Percentiles rank a stretch among this genome's conserved stretches.
phyloP scores from a whole-genome alignment of 2,113 vertebrate species.

The Osmerus mordax region DNA sequence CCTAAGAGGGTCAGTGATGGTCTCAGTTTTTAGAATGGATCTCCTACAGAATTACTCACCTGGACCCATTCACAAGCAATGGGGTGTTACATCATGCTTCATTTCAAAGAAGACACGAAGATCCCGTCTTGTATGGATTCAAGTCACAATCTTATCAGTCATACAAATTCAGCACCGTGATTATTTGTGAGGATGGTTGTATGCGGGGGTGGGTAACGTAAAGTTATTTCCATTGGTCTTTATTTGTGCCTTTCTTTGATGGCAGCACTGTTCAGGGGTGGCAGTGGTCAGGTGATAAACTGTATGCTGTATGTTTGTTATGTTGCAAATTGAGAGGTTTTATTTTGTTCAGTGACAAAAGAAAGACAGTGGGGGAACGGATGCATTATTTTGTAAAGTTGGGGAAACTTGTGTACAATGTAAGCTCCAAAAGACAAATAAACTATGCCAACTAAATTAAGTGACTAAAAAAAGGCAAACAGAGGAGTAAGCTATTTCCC shows the following conservation, averaged over 20 bases:
- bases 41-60: background rate
- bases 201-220: slow-evolving; percentile 17
- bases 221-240: slow-evolving; percentile 27
- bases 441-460: slow-evolving; percentile 4
- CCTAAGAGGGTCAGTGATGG: background rate
- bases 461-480: too few species aligned
- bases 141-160: too few species aligned
- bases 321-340: slow-evolving; percentile 1
- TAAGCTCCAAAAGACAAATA: slow-evolving; percentile 39
- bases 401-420: slow-evolving; percentile 51
- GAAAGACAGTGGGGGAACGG: background rate
- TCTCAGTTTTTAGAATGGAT: background rate
- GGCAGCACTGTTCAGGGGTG: background rate
- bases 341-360: background rate
- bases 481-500: too few species aligned
- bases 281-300: background rate
- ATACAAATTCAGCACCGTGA: too few species aligned
- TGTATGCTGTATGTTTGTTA: background rate
- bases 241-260: slow-evolving; percentile 64
- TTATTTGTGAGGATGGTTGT: too few species aligned
- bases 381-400: slow-evolving; percentile 25
- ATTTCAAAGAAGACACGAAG: too few species aligned
- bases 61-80: background rate
- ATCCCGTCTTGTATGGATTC: too few species aligned
- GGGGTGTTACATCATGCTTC: background rate